Evolutionary conservation across 2,113 vertebrate species (phyloP), one percentile per base, ranked within the genome.

Genomic region (Bubo blakistoni): DNA sequence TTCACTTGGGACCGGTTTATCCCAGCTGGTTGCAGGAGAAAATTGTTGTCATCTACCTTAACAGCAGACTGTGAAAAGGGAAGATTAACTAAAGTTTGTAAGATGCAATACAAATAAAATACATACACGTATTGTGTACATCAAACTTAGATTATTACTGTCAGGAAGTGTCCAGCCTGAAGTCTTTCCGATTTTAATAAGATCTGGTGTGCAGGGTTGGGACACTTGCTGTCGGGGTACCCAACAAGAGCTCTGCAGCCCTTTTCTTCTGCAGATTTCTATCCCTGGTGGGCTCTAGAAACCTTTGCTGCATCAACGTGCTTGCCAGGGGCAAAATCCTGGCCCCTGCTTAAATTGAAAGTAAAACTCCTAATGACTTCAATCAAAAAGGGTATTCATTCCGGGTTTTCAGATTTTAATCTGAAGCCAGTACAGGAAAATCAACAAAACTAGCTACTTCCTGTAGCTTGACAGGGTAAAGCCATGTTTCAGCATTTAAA

Each of bases 51-150:
- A 77, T 15, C 20, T 40, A 55, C 71, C 47, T 71, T 11, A 61
- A 51, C 34, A 47, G 74, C 51, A 62, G 44, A 21, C 4, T 40
- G 65, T 13, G 44, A 32, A 67, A 82, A 27, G 30, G n/a, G 36
- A 26, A 72, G 44, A 65, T 34, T 4, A 77, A 20, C 20, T 47
- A 4, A 13, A 62, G 47, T 4, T 47, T 63, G 57, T 59, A 70
- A 74, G 70, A 44, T 6, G 36, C 46, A 40, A 25, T 14, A 21
- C 0, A 0, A 42, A 51, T 25, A 57, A 65, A 73, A 89, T 13
- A 26, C 34, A 22, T 2, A 19, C 30, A 38, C 0, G 0, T 25
- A 30, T 1, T 7, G 58, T 27, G 54, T 8, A 17, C 6, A 9
- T 15, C 70, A 66, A 16, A n/a, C 13, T 11, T 36, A 7, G 57